Conservation (phyloP, 2,888 invertebrate species). For the Drosophila greeni region DNA sequence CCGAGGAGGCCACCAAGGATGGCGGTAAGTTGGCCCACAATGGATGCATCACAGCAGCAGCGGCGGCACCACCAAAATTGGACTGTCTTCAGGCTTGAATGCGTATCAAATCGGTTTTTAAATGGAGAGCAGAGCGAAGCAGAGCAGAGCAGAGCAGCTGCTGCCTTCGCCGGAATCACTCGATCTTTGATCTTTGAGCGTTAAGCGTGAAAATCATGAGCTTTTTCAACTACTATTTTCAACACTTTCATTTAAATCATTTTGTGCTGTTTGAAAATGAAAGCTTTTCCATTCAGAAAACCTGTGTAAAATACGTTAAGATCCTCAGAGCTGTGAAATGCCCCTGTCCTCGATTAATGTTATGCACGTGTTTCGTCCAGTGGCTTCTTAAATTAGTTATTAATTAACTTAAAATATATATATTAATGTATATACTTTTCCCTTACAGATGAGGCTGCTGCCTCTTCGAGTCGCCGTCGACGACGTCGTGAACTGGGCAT, state of each 20-base stretch:
- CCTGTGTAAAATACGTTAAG: constrained; percentile 69
- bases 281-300: constrained; percentile 53
- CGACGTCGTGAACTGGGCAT: constrained; percentile 77
- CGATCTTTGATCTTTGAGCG: constrained; percentile 28
- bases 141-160: not conserved
- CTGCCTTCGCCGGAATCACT: constrained; percentile 22
- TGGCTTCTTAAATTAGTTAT: not conserved
- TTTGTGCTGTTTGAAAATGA: constrained; percentile 48
- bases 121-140: not conserved
- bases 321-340: constrained; percentile 44
- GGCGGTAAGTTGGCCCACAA: constrained; percentile 76
- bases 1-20: constrained; percentile 78
- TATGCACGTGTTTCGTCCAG: constrained; percentile 51
- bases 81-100: constrained; percentile 39
- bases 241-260: constrained; percentile 63
- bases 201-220: constrained; percentile 15
- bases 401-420: not conserved
- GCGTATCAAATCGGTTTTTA: constrained; percentile 11
- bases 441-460: constrained; percentile 78
- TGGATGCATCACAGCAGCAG: constrained; percentile 18
- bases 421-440: not conserved
- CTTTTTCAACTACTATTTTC: constrained; percentile 21
- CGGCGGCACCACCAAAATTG: constrained; percentile 22
- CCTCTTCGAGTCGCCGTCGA: constrained; percentile 75
- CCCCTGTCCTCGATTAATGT: constrained; percentile 12